These are phyloP conservation scores for Onychostoma macrolepis DNA, from an alignment of 2,113 vertebrate genomes.

Conservation along the genomic window DNA sequence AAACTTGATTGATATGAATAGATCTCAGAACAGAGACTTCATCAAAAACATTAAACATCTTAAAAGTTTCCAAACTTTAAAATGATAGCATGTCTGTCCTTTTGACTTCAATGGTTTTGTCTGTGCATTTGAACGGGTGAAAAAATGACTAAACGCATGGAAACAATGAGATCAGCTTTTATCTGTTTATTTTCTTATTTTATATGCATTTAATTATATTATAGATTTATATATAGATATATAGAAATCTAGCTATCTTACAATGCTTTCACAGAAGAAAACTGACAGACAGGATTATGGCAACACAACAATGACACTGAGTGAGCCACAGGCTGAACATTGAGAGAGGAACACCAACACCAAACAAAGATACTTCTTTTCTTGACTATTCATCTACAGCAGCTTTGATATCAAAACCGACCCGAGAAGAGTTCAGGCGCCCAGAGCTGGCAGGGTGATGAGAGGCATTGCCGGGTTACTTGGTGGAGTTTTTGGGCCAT, in stretches of 20 bases:
- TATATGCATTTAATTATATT: slow-evolving; percentile 69
- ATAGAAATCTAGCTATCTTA: slow-evolving; percentile 69
- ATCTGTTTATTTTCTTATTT: slow-evolving; percentile 58
- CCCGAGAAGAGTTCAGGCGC: not conserved
- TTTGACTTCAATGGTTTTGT: not conserved
- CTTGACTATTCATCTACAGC: not conserved
- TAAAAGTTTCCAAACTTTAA: not conserved
- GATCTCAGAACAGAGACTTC: too few relatives aligned
- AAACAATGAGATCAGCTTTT: slow-evolving; percentile 35
- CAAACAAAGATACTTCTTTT: slow-evolving; percentile 27
- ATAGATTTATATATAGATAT: slow-evolving; percentile 67
- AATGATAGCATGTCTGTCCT: not conserved
- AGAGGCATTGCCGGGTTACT: not conserved
- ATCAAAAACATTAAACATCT: not conserved
- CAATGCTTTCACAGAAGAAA: slow-evolving; percentile 68
- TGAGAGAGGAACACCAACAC: slow-evolving; percentile 31
- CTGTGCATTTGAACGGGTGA: not conserved
- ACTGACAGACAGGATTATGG: slow-evolving; percentile 64
- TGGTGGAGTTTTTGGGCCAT: too few relatives aligned
- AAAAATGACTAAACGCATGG: not conserved
- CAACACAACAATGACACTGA: slow-evolving; percentile 61
- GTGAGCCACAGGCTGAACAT: slow-evolving; percentile 63
- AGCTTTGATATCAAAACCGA: not conserved
- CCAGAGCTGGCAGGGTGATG: not conserved
- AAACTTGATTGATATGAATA: too few relatives aligned